Base-by-base conservation (phyloP, 2,888 invertebrate genomes). In the Aphidius colemani region DNA sequence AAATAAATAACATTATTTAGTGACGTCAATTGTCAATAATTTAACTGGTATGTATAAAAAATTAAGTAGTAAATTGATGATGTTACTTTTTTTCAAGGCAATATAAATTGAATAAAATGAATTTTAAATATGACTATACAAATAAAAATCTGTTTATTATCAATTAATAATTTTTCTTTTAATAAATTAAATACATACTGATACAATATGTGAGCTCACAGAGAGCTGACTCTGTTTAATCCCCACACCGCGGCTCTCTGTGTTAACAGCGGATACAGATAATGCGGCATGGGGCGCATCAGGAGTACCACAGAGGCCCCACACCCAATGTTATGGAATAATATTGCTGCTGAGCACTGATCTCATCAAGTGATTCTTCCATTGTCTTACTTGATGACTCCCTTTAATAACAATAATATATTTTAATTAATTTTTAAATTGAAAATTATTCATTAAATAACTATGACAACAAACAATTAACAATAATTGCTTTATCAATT, bases 231-330 rank as follows among this genome's bases (percentile, higher is more conserved):
- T 86, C 82, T 83, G 84, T 85, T 86, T 82, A 74, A 79, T 87
- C 88, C 88, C 88, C 88, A 88, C 87, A 85, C 88, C 88, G 87
- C 85, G 87, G 88, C 88, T 88, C 88, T 88, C 88, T 87, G 87
- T 85, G 86, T 85, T 85, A 83, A 82, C 80, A 81, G 83, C 82
- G 69, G 83, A 82, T 78, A 82, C 82, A 82, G 87, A 88, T 81
- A 87, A 85, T 88, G 89, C 89, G 88, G 90, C 90, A 88, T 90
- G 93, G 93, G 96, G 95, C 90, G 90, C 96, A 96, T 97, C 97
- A 98, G 96, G 96, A 97, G 93, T 96, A 96, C 94, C 94, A 96
- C 96, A 93, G 96, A 96, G 96, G 96, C 96, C 96, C 96, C 89
- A 94, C 92, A 85, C 95, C 96, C 92, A 96, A 93, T 92, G 95